A percentile compares a stretch with the other conserved stretches of the same genome.
Evolutionary conservation across 1,140 invertebrate species (phyloP).

Genomic region (Acromyrmex echinatior): DNA sequence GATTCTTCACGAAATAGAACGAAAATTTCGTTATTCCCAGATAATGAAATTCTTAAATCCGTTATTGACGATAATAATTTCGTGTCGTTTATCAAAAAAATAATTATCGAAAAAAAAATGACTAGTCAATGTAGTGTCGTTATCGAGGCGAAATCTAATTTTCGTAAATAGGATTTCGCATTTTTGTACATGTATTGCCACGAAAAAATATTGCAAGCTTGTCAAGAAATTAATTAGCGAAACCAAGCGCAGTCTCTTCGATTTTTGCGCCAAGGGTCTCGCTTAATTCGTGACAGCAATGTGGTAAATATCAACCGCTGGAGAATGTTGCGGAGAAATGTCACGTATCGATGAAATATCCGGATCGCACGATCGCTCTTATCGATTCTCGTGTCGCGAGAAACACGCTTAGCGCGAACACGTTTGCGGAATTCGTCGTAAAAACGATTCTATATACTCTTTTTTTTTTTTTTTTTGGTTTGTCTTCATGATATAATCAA

Average conservation of each 20-base stretch:
- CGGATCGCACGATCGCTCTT: constrained; percentile 6
- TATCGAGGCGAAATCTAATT: neutral
- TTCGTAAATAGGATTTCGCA: neutral
- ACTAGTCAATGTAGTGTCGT: neutral
- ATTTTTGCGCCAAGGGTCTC: no score
- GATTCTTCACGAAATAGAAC: neutral
- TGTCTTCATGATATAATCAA: constrained; percentile 15
- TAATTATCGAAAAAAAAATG: neutral
- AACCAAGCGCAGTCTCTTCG: neutral
- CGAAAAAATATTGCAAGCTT: neutral
- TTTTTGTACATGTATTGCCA: neutral
- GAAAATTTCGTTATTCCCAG: neutral
- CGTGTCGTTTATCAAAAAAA: neutral
- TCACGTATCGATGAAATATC: neutral
- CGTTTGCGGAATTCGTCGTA: constrained; percentile 36
- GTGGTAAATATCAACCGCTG: neutral
- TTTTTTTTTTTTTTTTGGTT: neutral
- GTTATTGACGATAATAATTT: neutral
- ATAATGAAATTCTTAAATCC: neutral
- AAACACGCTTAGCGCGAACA: constrained; percentile 10
- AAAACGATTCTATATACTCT: constrained; percentile 34
- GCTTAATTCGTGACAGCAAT: neutral
- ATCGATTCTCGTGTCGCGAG: neutral
- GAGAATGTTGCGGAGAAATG: neutral
- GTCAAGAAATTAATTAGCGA: neutral